Conservation (phyloP, 2,888 invertebrate species). For the Hirtodrosophila histrioides region DNA sequence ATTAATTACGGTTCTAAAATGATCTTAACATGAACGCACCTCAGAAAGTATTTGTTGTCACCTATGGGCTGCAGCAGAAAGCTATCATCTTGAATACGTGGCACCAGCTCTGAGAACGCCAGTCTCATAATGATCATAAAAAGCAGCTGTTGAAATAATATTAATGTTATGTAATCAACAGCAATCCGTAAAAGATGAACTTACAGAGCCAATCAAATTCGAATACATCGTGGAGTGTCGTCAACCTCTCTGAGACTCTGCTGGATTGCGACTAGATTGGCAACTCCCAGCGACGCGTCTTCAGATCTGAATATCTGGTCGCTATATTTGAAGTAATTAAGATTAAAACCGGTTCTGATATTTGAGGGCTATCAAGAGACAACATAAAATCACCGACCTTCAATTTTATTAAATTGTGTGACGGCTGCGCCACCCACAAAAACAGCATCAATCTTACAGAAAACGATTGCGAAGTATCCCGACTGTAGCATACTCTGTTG, state of each 20-base stretch:
- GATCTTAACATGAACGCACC: neutral
- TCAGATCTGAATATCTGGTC: conserved; percentile 6
- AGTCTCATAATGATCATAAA: conserved; percentile 16
- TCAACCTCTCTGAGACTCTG: conserved; percentile 21
- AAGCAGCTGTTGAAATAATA: conserved; percentile 21
- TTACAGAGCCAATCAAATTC: conserved; percentile 22
- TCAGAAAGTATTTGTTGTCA: conserved; percentile 29
- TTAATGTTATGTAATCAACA: neutral
- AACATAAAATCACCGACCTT: conserved; percentile 21
- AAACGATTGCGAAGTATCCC: neutral
- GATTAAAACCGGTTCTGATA: conserved; percentile 34
- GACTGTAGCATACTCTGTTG: no score
- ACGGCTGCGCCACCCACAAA: conserved; percentile 39
- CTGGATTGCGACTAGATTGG: conserved; percentile 27
- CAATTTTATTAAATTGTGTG: conserved; percentile 18
- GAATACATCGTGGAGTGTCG: conserved; percentile 22
- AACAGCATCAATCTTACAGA: conserved; percentile 2
- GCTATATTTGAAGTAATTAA: conserved; percentile 21
- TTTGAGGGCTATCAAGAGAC: conserved; percentile 8
- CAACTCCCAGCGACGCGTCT: conserved; percentile 29
- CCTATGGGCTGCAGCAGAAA: conserved; percentile 22
- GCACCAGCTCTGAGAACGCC: conserved; percentile 18
- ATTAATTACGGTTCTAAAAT: neutral
- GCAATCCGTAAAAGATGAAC: neutral
- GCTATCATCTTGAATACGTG: conserved; percentile 20